Conservation (phyloP, 92 coral and sea anemone genomes). For the Zoanthus sansibaricus region DNA sequence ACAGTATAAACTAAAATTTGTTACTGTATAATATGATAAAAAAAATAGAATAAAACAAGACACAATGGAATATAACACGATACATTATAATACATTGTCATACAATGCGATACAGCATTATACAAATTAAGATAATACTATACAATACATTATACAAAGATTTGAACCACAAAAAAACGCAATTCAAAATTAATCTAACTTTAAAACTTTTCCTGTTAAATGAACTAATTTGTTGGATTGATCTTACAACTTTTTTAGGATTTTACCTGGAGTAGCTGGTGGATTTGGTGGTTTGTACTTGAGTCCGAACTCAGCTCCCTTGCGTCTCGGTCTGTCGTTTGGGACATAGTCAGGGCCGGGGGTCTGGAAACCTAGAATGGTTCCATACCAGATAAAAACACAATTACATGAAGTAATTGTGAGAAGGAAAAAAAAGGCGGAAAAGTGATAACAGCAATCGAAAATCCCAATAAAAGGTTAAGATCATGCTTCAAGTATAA, state of each 20-base stretch:
- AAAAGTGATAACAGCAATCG: not conserved
- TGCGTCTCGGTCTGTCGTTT: not conserved
- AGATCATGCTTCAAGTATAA: too few species aligned
- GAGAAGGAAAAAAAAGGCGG: not conserved
- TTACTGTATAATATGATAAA: too few species aligned
- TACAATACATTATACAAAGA: too few species aligned
- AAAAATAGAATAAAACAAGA: too few species aligned
- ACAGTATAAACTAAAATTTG: too few species aligned
- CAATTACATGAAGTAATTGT: not conserved
- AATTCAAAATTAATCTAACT: too few species aligned
- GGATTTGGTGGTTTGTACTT: slow-evolving; percentile 25
- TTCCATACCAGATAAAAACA: not conserved
- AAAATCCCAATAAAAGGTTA: not conserved
- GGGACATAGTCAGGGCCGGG: slow-evolving; percentile 67
- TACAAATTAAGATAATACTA: too few species aligned
- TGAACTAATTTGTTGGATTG: not conserved
- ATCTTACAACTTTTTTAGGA: not conserved
- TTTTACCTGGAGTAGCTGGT: slow-evolving; percentile 44
- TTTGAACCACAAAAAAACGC: too few species aligned
- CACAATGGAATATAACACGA: too few species aligned
- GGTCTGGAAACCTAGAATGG: slow-evolving; percentile 43
- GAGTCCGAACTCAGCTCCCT: slow-evolving; percentile 52
- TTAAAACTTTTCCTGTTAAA: not conserved
- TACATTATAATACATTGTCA: too few species aligned
- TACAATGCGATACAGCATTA: too few species aligned